Evolutionary conservation across 2,888 invertebrate genomes (phyloP).

Genomic region (Galeruca laticollis): DNA sequence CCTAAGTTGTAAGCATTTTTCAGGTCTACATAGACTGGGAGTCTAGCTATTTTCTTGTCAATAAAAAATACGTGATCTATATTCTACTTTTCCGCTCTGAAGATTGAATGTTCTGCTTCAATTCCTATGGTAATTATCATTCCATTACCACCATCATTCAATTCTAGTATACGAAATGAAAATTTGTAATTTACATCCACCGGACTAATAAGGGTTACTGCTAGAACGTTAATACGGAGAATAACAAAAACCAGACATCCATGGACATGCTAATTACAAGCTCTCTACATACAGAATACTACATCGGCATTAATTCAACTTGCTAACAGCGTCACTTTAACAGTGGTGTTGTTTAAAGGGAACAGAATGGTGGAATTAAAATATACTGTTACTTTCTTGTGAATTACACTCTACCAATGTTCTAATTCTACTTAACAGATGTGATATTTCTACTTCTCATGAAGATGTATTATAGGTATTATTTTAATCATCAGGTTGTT

Average conservation of each 20-base stretch:
- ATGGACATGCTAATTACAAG: conserved; percentile 68
- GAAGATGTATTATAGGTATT: background rate
- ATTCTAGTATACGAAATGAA: background rate
- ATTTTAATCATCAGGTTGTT: background rate
- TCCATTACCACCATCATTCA: too few relatives aligned
- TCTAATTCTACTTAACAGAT: background rate
- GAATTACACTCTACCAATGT: background rate
- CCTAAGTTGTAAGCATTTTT: too few relatives aligned
- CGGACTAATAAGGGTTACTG: conserved; percentile 58
- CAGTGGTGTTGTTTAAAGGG: conserved; percentile 27
- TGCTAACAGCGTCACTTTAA: conserved; percentile 58
- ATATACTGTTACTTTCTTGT: background rate
- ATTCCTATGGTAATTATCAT: too few relatives aligned
- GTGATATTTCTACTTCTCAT: background rate
- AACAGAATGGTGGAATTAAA: conserved; percentile 5
- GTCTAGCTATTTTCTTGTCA: too few relatives aligned
- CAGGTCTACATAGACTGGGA: too few relatives aligned
- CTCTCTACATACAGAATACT: conserved; percentile 67
- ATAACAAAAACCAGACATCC: conserved; percentile 66
- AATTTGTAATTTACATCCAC: background rate
- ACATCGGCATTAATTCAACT: conserved; percentile 67
- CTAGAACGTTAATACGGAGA: conserved; percentile 58
- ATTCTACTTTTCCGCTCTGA: too few relatives aligned
- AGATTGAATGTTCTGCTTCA: too few relatives aligned
- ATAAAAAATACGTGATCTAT: too few relatives aligned